Base-by-base conservation (phyloP, 2,888 invertebrate species). In the Notocelia uddmanniana region DNA sequence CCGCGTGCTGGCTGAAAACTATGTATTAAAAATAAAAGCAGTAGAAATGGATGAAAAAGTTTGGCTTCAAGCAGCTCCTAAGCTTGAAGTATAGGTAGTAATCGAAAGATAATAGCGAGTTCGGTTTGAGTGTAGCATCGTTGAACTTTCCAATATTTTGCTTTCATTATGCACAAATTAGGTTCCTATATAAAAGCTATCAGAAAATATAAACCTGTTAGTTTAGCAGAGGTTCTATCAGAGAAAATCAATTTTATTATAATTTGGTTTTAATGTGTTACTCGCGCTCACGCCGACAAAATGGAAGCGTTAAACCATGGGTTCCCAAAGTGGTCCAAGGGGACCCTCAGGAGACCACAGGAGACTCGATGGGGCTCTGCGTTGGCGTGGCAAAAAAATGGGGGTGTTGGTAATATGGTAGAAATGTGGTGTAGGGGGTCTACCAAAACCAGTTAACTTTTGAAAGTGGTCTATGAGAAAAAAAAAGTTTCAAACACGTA, bases 21-120 rank as follows among this genome's bases (percentile, higher is more conserved):
- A 54, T 54, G 37, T 58, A 64, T 64, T 70, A 67, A 67, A 71
- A 68, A 68, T 54, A 68, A 68, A 66, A 60, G 60, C 31, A 23
- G 50, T 57, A 2, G 63, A 64, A 64, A 63, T 57, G 54, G 67
- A 68, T 45, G 26, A 37, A 58, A 67, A 57, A 67, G 34, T 55
- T 66, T 67, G 41, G n/a, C 59, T 54, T 60, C 41, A 31, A 66
- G 52, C 34, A 52, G 59, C 10, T 54, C 50, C 62, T 62, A 58
- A 58, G 13, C 45, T 60, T 23, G 2, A 48, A 41, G 34, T 23
- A n/a, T n/a, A 59, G 52, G 45, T n/a, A 68, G 62, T 34, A 23
- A 72, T 68, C 13, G 60, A 68, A 68, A 68, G 60, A 72, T 62
- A 68, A 72, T 54, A 69, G 48, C 45, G 34, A 45, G 52, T 52